Conservation (phyloP, 2,888 invertebrate species). For the Conus canariensis region DNA sequence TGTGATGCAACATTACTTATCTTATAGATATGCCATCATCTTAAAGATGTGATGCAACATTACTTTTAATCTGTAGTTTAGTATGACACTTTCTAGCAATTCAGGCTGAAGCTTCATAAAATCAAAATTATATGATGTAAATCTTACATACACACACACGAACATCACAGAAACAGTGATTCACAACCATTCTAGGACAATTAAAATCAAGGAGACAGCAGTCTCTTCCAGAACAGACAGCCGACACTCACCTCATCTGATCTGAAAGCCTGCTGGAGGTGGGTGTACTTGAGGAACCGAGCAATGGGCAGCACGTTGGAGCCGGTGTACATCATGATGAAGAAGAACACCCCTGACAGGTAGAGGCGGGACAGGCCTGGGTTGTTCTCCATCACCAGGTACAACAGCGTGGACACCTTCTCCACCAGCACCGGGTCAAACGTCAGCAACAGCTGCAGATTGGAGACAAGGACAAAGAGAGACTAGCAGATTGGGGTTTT, state of each 20-base stretch:
- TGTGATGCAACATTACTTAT: too few species aligned
- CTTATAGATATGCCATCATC: too few species aligned
- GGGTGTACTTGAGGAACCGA: conserved; percentile 94
- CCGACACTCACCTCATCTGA: conserved; percentile 87
- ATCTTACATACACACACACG: too few species aligned
- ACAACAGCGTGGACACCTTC: conserved; percentile 91
- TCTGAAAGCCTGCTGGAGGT: conserved; percentile 96
- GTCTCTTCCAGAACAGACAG: too few species aligned
- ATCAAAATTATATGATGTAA: too few species aligned
- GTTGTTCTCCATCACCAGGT: conserved; percentile 93
- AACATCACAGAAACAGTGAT: too few species aligned
- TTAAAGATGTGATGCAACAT: too few species aligned
- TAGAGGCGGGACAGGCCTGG: conserved; percentile 96
- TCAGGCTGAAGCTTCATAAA: too few species aligned
- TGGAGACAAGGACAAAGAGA: conserved; percentile 36
- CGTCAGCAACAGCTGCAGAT: conserved; percentile 87
- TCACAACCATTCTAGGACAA: too few species aligned
- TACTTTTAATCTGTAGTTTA: too few species aligned
- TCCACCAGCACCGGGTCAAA: conserved; percentile 98
- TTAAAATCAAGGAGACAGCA: neutral
- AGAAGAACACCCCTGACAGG: conserved; percentile 97
- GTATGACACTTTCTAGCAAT: too few species aligned
- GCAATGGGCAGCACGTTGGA: conserved; percentile 98
- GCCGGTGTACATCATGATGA: conserved; percentile 99
- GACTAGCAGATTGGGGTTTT: neutral